These are phyloP conservation scores for Chaenocephalus aceratus DNA, from an alignment of 2,113 vertebrate species.

Conservation along the genomic window DNA sequence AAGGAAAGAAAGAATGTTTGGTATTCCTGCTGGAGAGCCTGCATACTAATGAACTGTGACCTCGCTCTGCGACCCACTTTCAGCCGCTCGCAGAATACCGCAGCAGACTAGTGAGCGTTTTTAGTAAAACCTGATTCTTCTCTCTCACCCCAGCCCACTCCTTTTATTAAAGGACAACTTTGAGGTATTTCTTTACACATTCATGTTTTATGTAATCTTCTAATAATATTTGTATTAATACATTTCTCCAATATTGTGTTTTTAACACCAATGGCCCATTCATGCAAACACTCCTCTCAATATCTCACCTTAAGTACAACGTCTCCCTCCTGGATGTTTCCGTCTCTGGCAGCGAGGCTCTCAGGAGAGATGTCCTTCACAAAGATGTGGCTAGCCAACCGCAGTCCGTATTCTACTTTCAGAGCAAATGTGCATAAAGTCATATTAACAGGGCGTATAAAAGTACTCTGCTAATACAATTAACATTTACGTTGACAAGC, in stretches of 20 bases:
- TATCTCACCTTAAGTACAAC: constrained; percentile 94
- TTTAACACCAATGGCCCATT: background rate
- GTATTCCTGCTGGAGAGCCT: constrained; percentile 48
- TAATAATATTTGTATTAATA: background rate
- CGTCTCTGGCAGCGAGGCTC: constrained; percentile 96
- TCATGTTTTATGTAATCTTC: background rate
- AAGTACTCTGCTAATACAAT: background rate
- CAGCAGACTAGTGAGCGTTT: constrained; percentile 5
- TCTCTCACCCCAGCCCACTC: background rate
- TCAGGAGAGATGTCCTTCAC: constrained; percentile 99
- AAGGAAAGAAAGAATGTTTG: constrained; percentile 51
- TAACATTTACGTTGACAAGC: background rate
- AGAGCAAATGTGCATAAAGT: constrained; percentile 40
- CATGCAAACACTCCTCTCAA: background rate
- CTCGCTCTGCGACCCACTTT: constrained; percentile 24
- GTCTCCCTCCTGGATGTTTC: constrained; percentile 98
- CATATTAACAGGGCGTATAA: constrained; percentile 9
- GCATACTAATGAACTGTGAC: constrained; percentile 59
- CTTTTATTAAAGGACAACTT: background rate
- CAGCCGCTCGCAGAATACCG: constrained; percentile 9
- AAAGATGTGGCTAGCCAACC: constrained; percentile 98
- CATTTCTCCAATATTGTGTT: background rate
- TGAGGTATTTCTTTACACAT: background rate
- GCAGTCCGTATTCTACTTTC: constrained; percentile 93
- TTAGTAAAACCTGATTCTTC: background rate